A percentile compares a stretch with the other conserved stretches of the same genome.
phyloP scores from a whole-genome alignment of 2,113 vertebrate species.

The Cricetomys ansorgei region DNA sequence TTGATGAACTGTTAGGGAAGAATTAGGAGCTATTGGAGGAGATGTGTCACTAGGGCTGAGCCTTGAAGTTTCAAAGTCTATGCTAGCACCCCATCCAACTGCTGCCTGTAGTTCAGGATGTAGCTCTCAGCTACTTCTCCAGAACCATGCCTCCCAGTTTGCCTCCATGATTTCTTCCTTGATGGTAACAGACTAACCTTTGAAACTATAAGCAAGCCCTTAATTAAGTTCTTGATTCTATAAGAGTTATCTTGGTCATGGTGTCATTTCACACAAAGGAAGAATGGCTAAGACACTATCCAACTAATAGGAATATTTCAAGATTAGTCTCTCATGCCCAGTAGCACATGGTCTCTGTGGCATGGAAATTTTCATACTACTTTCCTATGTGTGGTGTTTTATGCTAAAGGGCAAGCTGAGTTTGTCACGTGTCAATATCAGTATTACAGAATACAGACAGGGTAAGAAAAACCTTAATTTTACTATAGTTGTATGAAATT shows the following conservation, averaged over 20 bases:
- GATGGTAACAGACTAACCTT: not conserved
- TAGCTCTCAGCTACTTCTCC: not conserved
- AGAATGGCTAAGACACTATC: not conserved
- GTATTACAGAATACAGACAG: not conserved
- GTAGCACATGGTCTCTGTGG: accelerated
- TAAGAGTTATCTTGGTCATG: not conserved
- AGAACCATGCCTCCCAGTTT: not conserved
- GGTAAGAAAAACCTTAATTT: not conserved
- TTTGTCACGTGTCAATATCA: not conserved
- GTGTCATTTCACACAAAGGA: not conserved
- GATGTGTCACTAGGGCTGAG: not conserved
- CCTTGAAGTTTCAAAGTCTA: not conserved
- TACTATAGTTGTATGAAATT: not conserved
- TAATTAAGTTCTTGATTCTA: not conserved
- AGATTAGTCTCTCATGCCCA: not conserved
- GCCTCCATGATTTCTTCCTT: not conserved
- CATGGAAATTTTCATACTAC: accelerated
- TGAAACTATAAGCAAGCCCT: not conserved
- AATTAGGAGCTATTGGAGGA: not conserved
- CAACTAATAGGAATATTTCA: not conserved
- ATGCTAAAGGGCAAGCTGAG: not conserved
- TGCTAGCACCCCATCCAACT: not conserved
- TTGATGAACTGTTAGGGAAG: not conserved
- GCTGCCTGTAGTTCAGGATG: too few species aligned
- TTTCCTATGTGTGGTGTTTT: not conserved